A percentile compares a stretch with the other conserved stretches of the same genome.
phyloP scores from a whole-genome alignment of 2,797 vertebrate species.

The Peromyscus aztecus region DNA sequence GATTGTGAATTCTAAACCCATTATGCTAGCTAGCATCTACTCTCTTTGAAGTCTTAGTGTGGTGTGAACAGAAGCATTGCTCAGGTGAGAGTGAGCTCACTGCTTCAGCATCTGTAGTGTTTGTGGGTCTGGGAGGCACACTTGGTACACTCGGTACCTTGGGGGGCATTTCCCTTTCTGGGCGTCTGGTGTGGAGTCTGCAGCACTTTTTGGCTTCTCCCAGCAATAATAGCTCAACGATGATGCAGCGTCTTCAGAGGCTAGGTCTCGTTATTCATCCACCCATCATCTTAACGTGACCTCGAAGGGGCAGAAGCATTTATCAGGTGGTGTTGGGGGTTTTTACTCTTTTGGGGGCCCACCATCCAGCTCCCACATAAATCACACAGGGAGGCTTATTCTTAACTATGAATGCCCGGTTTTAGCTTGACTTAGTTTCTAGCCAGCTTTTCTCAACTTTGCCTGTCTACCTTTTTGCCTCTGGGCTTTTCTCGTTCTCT shows the following conservation, averaged over 20 bases:
- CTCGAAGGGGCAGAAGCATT: slow-evolving; percentile 1
- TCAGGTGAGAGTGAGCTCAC: not conserved
- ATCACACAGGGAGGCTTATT: no score
- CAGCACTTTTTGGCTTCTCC: not conserved
- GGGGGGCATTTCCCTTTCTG: not conserved
- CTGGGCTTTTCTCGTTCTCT: no score
- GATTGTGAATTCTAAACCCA: slow-evolving; percentile 45
- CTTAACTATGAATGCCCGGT: no score
- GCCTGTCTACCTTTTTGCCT: no score
- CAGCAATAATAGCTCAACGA: not conserved
- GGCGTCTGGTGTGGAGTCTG: not conserved
- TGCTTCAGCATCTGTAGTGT: not conserved
- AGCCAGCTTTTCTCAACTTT: no score
- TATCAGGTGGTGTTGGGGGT: not conserved
- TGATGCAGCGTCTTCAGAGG: slow-evolving; percentile 58
- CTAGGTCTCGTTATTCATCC: not conserved
- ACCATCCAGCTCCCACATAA: no score
- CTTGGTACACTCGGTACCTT: not conserved
- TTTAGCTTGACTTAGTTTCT: no score
- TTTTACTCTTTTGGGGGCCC: no score
- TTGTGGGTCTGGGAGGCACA: not conserved
- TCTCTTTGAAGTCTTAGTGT: slow-evolving; percentile 30
- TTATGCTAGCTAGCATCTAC: not conserved
- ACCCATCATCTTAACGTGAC: slow-evolving; percentile 64
- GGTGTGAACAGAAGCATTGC: not conserved